Evolutionary conservation across 64 coral and sea anemone genomes (phyloP), one percentile per base, ranked within the genome.

Genomic region (Stichodactyla helianthus): DNA sequence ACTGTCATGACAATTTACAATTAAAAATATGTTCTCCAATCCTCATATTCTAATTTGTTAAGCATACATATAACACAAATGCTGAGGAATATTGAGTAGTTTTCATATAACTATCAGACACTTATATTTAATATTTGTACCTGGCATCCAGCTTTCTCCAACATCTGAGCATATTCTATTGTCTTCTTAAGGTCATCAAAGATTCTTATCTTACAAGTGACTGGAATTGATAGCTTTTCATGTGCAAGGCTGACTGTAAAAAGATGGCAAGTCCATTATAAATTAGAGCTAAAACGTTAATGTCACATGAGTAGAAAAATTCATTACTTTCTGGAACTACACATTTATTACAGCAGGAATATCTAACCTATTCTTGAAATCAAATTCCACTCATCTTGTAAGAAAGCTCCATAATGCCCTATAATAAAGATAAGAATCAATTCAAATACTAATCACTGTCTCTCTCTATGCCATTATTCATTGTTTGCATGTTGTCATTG

Each of bases 371-470:
- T 98, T 83, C 79, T 92, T 55, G 87, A 68, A 54, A 98, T 65
- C 0, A 98, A 88, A 54, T 98, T 93, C 96, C 96, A 98, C 18
- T 98, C 88, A 88, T 98, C 96, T 88, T 98, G 96, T 5, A 98
- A 85, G 68, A 95, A 98, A 63, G 96, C 96, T 25, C 96, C 96
- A 88, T 98, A 98, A 88, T 95, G 90, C 76, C 96, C 96, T 94
- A 86, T 86, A 0, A 70, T 3, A 82, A 54, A 23, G 26, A 70
- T 10, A 70, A 25, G 22, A 4, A 68, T 23, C 19, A 10, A 60
- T 57, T 13, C n/a, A n/a, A 57, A 57, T 57, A 57, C 13, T 7
- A 57, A 57, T 57, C 55, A 57, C 13, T 7, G 13, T 57, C 55
- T 57, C 55, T 57, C 13, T 6, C 35, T 35, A 35, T 35, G 31